Evolutionary conservation across 2,113 vertebrate genomes (phyloP).

Genomic region (Microtus richardsoni): DNA sequence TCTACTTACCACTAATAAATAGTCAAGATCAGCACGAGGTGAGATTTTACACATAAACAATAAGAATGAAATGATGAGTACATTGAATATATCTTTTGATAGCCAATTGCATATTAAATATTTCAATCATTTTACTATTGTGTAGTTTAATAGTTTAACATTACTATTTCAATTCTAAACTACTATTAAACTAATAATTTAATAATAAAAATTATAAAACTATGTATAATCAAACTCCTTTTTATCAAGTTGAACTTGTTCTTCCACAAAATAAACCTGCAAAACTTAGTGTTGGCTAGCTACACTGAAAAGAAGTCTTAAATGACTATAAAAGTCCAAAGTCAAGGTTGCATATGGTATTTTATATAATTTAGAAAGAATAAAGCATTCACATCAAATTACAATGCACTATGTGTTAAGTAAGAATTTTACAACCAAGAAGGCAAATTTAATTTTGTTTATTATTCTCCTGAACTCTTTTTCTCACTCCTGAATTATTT

Average conservation of each 20-base stretch:
- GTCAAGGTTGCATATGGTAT: not conserved
- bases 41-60: not conserved
- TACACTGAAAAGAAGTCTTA: not conserved
- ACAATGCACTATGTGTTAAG: not conserved
- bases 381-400: not conserved
- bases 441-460: not conserved
- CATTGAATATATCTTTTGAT: not conserved
- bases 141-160: not conserved
- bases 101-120: not conserved
- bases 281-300: not conserved
- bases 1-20: not conserved
- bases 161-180: not conserved
- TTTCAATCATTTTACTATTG: constrained; percentile 13
- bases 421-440: not conserved
- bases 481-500: not conserved
- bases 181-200: not conserved
- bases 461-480: not conserved
- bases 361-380: not conserved
- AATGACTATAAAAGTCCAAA: constrained; percentile 9
- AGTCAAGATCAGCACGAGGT: not conserved
- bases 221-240: not conserved
- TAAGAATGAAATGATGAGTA: not conserved
- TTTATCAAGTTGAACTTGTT: not conserved
- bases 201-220: not conserved
- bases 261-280: not conserved